These are phyloP conservation scores for Hoplodrina ambigua DNA, from an alignment of 2,888 invertebrate species.

Conservation along the genomic window DNA sequence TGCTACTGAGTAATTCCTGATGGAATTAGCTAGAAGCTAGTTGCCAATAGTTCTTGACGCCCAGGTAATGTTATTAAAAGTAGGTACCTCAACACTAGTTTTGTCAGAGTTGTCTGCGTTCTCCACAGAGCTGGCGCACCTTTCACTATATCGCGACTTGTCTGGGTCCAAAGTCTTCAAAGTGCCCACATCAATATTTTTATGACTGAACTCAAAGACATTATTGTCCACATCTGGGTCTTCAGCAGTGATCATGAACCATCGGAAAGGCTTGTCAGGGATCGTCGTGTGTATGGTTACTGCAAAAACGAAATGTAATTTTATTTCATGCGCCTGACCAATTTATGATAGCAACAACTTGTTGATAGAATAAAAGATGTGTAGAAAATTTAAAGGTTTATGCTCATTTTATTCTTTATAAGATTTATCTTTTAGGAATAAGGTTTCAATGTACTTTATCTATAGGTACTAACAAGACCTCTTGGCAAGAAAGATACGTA, in stretches of 20 bases:
- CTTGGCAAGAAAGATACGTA: too few species aligned
- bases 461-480: too few species aligned
- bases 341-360: constrained; percentile 17
- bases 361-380: not conserved
- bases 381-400: not conserved
- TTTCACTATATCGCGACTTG: constrained; percentile 80
- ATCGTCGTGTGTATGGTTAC: constrained; percentile 74
- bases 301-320: constrained; percentile 50
- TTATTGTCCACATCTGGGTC: constrained; percentile 80
- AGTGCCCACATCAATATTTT: constrained; percentile 76
- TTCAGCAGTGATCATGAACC: constrained; percentile 87
- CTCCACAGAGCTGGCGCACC: constrained; percentile 82
- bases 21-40: too few species aligned
- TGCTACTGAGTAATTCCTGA: too few species aligned
- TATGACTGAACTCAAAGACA: constrained; percentile 68
- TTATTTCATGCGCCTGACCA: constrained; percentile 19
- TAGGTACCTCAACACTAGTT: constrained; percentile 71
- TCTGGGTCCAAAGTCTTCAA: constrained; percentile 80
- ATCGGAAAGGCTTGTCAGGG: constrained; percentile 75
- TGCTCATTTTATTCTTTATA: not conserved
- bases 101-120: constrained; percentile 83
- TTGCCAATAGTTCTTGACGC: too few species aligned
- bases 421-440: not conserved
- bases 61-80: not conserved
- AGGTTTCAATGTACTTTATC: not conserved